Evolutionary conservation across 2,113 vertebrate species (phyloP).

Genomic region (Tyto alba): DNA sequence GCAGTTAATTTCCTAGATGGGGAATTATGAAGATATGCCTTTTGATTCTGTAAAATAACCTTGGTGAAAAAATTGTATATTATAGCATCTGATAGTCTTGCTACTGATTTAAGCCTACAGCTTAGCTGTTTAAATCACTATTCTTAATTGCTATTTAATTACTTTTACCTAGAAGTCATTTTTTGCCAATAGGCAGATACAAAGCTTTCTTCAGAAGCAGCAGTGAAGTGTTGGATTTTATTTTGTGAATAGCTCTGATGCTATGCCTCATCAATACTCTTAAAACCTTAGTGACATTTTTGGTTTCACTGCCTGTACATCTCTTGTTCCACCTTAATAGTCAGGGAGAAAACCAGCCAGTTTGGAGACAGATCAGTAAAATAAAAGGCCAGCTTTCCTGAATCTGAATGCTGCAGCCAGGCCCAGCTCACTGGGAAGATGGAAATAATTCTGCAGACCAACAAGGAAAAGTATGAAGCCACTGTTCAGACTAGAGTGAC

Average conservation of each 20-base stretch:
- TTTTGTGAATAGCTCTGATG: neutral
- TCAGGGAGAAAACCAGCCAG: neutral
- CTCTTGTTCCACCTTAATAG: neutral
- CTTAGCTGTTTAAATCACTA: neutral
- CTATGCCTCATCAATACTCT: neutral
- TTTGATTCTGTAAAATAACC: neutral
- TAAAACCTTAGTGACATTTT: neutral
- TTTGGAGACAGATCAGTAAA: constrained; percentile 40
- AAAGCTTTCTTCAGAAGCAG: neutral
- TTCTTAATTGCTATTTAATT: neutral
- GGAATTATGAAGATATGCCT: neutral
- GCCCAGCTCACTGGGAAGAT: neutral
- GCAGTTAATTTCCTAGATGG: neutral
- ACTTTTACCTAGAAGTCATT: neutral
- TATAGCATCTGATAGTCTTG: neutral
- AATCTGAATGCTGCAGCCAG: neutral
- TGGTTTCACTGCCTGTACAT: neutral
- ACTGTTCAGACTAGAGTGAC: neutral
- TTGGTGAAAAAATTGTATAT: neutral
- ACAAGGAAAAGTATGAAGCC: neutral
- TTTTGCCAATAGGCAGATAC: neutral
- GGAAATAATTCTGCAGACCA: neutral
- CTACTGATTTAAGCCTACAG: neutral
- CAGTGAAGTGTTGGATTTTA: neutral
- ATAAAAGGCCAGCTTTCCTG: constrained; percentile 1